Evolutionary conservation across 2,888 invertebrate species (phyloP).

Genomic region (Macrosiphum euphorbiae): DNA sequence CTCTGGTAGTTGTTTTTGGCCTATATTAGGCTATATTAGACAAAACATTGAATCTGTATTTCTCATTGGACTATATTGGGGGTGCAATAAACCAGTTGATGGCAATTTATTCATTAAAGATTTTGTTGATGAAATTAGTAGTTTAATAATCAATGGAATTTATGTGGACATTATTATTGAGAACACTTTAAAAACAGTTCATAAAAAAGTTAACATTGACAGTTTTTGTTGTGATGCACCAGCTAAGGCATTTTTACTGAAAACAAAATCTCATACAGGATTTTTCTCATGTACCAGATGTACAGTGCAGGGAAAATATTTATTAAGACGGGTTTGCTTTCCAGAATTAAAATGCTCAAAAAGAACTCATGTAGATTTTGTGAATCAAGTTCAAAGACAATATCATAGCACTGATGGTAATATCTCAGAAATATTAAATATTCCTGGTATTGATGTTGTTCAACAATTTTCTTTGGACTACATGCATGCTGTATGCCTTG

Average conservation of each 20-base stretch:
- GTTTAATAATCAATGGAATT: neutral
- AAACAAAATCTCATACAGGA: slow-evolving; percentile 35
- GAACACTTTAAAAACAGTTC: neutral
- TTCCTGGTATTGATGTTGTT: slow-evolving; percentile 32
- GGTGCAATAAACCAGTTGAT: neutral
- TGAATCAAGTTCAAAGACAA: slow-evolving; percentile 13
- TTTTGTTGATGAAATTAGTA: slow-evolving; percentile 6
- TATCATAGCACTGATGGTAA: slow-evolving; percentile 10
- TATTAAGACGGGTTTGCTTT: neutral
- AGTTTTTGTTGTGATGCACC: slow-evolving; percentile 40
- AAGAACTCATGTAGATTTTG: slow-evolving; percentile 22
- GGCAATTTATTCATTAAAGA: slow-evolving; percentile 23
- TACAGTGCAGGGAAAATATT: neutral
- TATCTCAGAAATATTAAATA: neutral
- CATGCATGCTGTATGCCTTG: slow-evolving; percentile 13
- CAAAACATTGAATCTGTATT: neutral
- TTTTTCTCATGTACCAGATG: slow-evolving; percentile 18
- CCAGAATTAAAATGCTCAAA: slow-evolving; percentile 6
- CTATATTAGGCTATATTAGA: slow-evolving; percentile 6
- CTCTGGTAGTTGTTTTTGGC: neutral
- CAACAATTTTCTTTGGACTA: slow-evolving; percentile 13
- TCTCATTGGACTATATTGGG: slow-evolving; percentile 37
- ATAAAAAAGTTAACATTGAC: neutral
- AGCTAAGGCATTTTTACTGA: slow-evolving; percentile 30
- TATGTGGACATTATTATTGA: neutral